Evolutionary conservation across 2,113 vertebrate genomes (phyloP), one percentile per base, ranked within the genome.

Genomic region (Delphinus delphis): DNA sequence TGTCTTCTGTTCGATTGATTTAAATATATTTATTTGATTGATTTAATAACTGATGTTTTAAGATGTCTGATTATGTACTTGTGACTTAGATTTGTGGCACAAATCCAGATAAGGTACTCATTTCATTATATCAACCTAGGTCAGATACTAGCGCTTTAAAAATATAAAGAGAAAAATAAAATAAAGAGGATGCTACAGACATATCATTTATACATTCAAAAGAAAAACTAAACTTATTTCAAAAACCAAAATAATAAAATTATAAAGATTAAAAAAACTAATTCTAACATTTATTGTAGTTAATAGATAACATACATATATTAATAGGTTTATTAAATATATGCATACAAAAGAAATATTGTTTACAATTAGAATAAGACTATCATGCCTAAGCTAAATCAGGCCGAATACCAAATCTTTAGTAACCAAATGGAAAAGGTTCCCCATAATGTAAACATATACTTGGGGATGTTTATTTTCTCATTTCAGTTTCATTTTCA

Each of bases 401-500:
- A 95, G 88, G 79, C 65, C 86, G 21, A 96, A 85, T 95, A 67
- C 3, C 79, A 93, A 55, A 96, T 88, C 26, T 92, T 96, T 80
- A 88, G 87, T 36, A 98, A 97, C 89, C 44, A 96, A 97, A 98
- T 88, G 44, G 36, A 95, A 98, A 98, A 98, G 86, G 76, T 98
- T 96, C 20, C 96, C 44, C 67, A 96, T 95, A 98, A 97, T 96
- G 96, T 98, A 98, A 98, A 98, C 97, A 98, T 68, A 97, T 96
- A 97, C 95, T 98, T 97, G 95, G 38, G 97, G 97, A 96, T 98
- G 97, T 99, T 99, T 98, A 98, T 98, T 99, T 98, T 98, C 96
- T 98, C 93, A 98, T 97, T 98, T 98, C 95, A 96, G 96, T 97
- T 98, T 94, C 94, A 93, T 96, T 98, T 98, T 97, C 95, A 97